Evolutionary conservation across 2,888 invertebrate species (phyloP), one percentile per base, ranked within the genome.

Genomic region (Galerucella pusilla): DNA sequence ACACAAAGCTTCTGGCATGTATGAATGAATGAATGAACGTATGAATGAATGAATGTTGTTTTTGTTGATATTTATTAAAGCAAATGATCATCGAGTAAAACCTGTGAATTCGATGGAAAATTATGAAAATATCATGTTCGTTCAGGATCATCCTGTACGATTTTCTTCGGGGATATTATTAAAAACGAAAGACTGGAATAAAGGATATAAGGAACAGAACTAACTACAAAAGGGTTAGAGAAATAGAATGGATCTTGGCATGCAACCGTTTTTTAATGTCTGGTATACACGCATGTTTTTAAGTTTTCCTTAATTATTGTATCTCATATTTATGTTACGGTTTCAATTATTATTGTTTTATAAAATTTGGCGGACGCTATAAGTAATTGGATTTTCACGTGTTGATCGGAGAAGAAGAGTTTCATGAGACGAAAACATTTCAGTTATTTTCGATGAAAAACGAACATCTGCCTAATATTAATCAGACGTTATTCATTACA

Each of bases 231-330:
- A 49, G 81, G 81, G 78, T 80, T 80, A 80, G 79, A 80, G 79
- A 81, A 81, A 80, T 79, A 77, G 80, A 82, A 82, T 80, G 78
- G 80, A 75, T 78, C 77, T 77, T 73, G 71, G 77, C 80, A 81
- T 80, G 81, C 81, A 79, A 81, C 78, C 78, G 79, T 78, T 87
- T 87, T 87, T 86, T 86, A 87, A 87, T 87, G 87, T 86, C 79
- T 81, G 78, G 81, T 81, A 80, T 83, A 80, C 88, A 88, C 88
- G 87, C 88, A 86, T 87, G 83, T 84, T 84, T 86, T 87, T 88
- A 86, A 81, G 80, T 79, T 81, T 83, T 81, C 76, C 79, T 77
- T 83, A 81, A 81, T 80, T 80, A 81, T 80, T 77, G 82, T 82
- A 80, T 80, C 80, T 83, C 81, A 82, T 82, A 82, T 80, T 83